These are phyloP conservation scores for Grus americana DNA, from an alignment of 2,113 vertebrate genomes.

Conservation along the genomic window DNA sequence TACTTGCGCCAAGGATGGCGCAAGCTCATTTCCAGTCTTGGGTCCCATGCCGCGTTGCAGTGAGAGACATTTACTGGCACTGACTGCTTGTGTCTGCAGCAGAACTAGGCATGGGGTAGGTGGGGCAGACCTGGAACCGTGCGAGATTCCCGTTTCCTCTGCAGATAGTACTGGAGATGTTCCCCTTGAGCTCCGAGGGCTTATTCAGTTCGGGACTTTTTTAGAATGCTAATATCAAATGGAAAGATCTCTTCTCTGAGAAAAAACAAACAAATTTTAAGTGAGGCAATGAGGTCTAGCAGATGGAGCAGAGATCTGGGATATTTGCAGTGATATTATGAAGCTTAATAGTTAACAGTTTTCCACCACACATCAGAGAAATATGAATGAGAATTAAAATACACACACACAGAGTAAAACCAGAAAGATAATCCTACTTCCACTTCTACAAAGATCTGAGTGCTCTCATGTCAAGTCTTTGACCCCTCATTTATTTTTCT, in stretches of 20 bases:
- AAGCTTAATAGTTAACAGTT: neutral
- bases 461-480: neutral
- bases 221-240: neutral
- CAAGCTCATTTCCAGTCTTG: conserved; percentile 33
- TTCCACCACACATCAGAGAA: neutral
- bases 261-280: neutral
- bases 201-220: neutral
- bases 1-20: neutral
- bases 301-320: neutral
- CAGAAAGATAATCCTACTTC: neutral
- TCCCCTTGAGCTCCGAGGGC: neutral
- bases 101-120: neutral
- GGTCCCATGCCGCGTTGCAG: neutral
- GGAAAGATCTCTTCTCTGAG: neutral
- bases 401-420: fast-evolving
- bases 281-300: neutral
- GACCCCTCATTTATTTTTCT: neutral
- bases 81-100: neutral
- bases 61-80: conserved; percentile 1
- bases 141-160: neutral
- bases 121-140: neutral
- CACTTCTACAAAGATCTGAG: neutral
- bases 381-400: neutral
- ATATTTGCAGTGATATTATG: neutral
- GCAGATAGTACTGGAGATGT: neutral